phyloP scores from a whole-genome alignment of 2,113 vertebrate genomes.

The Lepisosteus osseus region DNA sequence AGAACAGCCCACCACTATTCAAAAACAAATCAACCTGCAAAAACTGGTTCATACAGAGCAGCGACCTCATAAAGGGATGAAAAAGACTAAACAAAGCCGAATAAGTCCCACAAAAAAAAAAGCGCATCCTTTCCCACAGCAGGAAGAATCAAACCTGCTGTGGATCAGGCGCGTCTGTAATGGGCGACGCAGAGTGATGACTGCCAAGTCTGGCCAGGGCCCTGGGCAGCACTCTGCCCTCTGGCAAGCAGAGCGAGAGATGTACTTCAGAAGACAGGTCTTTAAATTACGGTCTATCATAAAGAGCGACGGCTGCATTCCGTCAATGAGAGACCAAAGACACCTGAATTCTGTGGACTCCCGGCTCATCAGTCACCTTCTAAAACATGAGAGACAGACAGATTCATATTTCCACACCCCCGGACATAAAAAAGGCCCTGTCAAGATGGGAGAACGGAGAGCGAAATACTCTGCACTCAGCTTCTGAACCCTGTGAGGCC shows the following conservation, averaged over 20 bases:
- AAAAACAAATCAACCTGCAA: no score
- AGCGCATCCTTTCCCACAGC: neutral
- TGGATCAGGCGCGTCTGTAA: neutral
- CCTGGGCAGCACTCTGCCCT: neutral
- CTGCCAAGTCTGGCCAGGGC: conserved; percentile 5
- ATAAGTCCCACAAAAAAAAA: neutral
- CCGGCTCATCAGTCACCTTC: neutral
- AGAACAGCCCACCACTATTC: no score
- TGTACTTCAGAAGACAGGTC: neutral
- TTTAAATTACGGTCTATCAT: neutral
- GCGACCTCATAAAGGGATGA: no score
- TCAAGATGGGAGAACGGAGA: neutral
- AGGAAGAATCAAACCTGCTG: neutral
- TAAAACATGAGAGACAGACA: neutral
- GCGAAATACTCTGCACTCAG: no score
- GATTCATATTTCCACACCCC: neutral
- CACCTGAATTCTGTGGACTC: neutral
- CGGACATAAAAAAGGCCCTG: neutral
- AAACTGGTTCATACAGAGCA: no score
- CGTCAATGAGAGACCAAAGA: neutral
- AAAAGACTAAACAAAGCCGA: no score
- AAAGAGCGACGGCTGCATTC: neutral
- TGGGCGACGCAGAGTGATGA: neutral
- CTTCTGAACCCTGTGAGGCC: no score
- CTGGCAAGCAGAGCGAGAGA: neutral